Percentiles rank a stretch among this genome's conserved stretches.
Conservation (phyloP, 2,888 invertebrate species). For the Dyspetes luteomarginatus region DNA sequence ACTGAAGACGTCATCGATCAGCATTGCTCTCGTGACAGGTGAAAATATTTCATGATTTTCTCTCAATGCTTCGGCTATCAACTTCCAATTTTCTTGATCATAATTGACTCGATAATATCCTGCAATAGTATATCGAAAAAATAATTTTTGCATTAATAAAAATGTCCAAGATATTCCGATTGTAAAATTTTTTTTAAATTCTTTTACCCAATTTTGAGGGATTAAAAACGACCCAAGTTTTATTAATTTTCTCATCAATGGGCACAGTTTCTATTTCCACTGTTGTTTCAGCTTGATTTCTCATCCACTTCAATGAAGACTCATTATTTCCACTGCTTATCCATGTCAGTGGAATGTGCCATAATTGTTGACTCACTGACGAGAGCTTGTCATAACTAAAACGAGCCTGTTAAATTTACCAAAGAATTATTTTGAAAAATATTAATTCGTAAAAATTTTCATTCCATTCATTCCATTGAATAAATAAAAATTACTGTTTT, state of each 20-base stretch:
- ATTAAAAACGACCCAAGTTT: slow-evolving; percentile 77
- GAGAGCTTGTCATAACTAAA: slow-evolving; percentile 71
- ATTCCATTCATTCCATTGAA: too few species aligned
- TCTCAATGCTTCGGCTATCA: slow-evolving; percentile 75
- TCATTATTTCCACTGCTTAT: slow-evolving; percentile 65
- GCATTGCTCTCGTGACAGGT: slow-evolving; percentile 84
- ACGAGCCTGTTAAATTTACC: slow-evolving; percentile 66
- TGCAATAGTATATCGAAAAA: slow-evolving; percentile 65
- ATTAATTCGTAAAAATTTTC: not conserved
- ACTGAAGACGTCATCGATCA: slow-evolving; percentile 85
- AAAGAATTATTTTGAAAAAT: not conserved
- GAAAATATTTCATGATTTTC: slow-evolving; percentile 80
- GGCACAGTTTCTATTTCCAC: slow-evolving; percentile 58
- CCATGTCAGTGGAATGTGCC: slow-evolving; percentile 77
- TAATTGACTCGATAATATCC: slow-evolving; percentile 82
- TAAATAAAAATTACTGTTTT: not conserved
- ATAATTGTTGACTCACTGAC: slow-evolving; percentile 65
- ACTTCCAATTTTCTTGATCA: slow-evolving; percentile 76
- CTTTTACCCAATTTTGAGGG: slow-evolving; percentile 74
- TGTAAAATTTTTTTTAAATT: slow-evolving; percentile 14
- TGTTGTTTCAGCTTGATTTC: slow-evolving; percentile 66
- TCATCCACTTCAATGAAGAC: slow-evolving; percentile 72
- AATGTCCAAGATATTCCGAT: too few species aligned
- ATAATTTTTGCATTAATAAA: too few species aligned
- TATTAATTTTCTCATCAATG: slow-evolving; percentile 30